phyloP scores from a whole-genome alignment of 2,113 vertebrate species.

The Ibidorhyncha struthersii region DNA sequence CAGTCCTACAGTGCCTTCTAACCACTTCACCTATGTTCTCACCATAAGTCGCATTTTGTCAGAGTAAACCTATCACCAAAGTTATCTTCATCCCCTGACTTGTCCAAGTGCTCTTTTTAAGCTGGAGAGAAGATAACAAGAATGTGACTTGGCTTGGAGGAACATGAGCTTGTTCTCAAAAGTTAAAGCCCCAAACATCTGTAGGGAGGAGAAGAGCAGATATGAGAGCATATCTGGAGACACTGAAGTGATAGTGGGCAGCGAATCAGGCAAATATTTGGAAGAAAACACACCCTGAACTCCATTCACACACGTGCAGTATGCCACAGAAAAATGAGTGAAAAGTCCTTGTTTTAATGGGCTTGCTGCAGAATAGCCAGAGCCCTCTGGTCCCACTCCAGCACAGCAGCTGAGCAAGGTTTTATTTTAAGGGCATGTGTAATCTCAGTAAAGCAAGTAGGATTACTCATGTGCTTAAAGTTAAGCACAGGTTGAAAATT shows the following conservation, averaged over 20 bases:
- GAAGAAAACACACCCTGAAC: background rate
- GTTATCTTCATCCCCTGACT: background rate
- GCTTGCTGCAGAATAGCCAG: background rate
- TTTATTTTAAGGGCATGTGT: background rate
- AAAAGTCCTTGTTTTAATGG: background rate
- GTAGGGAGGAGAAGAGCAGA: background rate
- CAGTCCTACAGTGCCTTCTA: background rate
- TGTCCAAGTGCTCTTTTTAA: background rate
- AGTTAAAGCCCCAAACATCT: background rate
- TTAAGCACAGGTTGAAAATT: background rate
- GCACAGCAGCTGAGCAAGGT: background rate
- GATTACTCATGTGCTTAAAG: background rate
- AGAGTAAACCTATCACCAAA: background rate
- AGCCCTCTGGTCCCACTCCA: background rate
- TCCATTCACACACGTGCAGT: background rate
- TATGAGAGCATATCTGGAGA: background rate
- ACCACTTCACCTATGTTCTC: background rate
- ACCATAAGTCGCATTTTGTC: rapidly evolving
- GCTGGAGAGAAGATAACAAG: background rate
- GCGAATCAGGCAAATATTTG: background rate
- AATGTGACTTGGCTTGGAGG: background rate
- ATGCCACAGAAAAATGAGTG: background rate
- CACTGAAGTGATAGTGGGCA: background rate
- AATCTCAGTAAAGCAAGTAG: background rate
- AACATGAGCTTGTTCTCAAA: rapidly evolving